phyloP scores from a whole-genome alignment of 2,888 invertebrate species.

The Dryococelus australis region DNA sequence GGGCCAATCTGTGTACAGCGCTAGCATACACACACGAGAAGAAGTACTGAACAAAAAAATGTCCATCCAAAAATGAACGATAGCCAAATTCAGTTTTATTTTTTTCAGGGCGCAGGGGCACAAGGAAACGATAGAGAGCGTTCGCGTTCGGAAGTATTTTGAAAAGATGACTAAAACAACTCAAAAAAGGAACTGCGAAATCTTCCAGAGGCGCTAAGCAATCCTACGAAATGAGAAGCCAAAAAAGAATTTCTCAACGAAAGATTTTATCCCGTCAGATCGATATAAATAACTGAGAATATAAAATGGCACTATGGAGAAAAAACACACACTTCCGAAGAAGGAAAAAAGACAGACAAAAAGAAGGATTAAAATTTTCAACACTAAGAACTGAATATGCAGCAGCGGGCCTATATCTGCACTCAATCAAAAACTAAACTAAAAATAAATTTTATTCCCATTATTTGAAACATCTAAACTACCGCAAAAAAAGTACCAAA shows the following conservation, averaged over 20 bases:
- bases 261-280: not conserved
- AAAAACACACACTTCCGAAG: not conserved
- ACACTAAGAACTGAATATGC: constrained; percentile 5
- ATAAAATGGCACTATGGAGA: not conserved
- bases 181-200: not conserved
- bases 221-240: not conserved
- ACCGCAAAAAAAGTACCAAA: not conserved
- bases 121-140: constrained; percentile 26
- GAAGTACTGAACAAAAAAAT: not conserved
- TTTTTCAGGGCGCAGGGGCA: constrained; percentile 22
- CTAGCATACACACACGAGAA: not conserved
- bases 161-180: not conserved
- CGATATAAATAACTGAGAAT: constrained; percentile 16
- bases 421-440: not conserved
- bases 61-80: not conserved
- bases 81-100: constrained; percentile 7
- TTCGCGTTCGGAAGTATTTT: not conserved
- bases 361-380: constrained; percentile 2
- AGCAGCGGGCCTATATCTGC: not conserved
- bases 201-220: not conserved
- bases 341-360: constrained; percentile 9
- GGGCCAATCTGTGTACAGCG: constrained; percentile 18
- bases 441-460: not conserved
- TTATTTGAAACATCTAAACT: not conserved
- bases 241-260: not conserved